phyloP scores from a whole-genome alignment of 1,140 invertebrate species.

The Diorhabda carinulata region DNA sequence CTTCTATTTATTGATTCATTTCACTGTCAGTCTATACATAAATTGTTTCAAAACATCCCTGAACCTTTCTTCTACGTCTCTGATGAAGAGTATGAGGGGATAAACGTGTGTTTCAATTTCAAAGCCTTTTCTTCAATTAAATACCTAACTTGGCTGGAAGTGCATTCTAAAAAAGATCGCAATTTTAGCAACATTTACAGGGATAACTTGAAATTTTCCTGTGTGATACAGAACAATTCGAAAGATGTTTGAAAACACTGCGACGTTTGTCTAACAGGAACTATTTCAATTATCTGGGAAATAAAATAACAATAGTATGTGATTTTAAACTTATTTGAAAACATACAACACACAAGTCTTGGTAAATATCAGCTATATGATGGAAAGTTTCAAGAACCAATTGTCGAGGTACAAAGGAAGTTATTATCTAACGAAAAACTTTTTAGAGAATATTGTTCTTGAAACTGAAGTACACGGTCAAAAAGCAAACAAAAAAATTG shows the following conservation, averaged over 20 bases:
- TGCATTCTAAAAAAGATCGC: slow-evolving; percentile 29
- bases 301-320: slow-evolving; percentile 24
- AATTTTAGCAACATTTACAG: slow-evolving; percentile 37
- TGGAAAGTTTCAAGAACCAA: too few species aligned
- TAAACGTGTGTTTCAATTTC: not conserved
- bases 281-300: slow-evolving; percentile 35
- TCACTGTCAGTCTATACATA: too few species aligned
- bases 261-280: slow-evolving; percentile 17
- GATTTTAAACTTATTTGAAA: not conserved
- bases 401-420: too few species aligned
- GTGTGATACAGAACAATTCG: slow-evolving; percentile 30
- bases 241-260: slow-evolving; percentile 25
- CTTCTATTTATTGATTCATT: too few species aligned
- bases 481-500: too few species aligned
- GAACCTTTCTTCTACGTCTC: too few species aligned
- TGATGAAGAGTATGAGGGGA: too few species aligned
- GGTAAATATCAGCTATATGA: too few species aligned
- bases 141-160: slow-evolving; percentile 32
- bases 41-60: too few species aligned
- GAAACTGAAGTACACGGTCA: too few species aligned
- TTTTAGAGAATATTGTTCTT: too few species aligned
- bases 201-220: slow-evolving; percentile 26
- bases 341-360: not conserved
- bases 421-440: too few species aligned
- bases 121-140: slow-evolving; percentile 34